Base-by-base conservation (phyloP, 2,797 vertebrate species). In the Ptychadena robeensis region DNA sequence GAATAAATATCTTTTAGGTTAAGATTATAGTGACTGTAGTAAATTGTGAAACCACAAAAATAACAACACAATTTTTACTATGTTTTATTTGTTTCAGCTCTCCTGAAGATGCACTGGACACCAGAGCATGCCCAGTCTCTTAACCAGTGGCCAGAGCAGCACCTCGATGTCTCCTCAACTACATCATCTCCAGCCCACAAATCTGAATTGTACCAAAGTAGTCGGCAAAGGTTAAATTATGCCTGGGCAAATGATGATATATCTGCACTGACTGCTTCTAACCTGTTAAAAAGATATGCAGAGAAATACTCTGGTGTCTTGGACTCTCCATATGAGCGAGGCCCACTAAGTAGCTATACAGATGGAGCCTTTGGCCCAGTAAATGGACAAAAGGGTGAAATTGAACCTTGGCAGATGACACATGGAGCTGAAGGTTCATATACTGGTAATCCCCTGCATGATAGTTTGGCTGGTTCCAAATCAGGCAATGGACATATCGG, bases 21-120 rank as follows among this genome's bases (percentile, higher is more conserved):
- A 61, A 28, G n/a, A 61, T 61, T 27, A 61, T 12, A 40, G 38
- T 40, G n/a, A n/a, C n/a, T 22, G 15, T 53, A 22, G 44, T 6
- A 22, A 6, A 18, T 18, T 53, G 22, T 53, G 44, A 53, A 53
- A 61, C 11, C 25, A 27, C 59, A 0, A 61, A 61, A 61, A 18
- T 2, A 53, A 53, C 5, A 53, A 53, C 22, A n/a, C 25, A 1
- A 25, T 22, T 66, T 44, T 44, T n/a, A 40, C 12, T 12, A 4
- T 0, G 15, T 40, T 48, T 65, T 72, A 28, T 61, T 22, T 63
- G 18, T 73, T 61, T 0, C 90, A 99, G 98, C 93, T 92, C 93
- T 98, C 91, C 96, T 90, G 93, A 99, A 98, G 95, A 99, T 99
- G 98, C 98, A 99, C 96, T 99, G 98, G 98, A 98, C 97, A 94